Base-by-base conservation (phyloP, 1,140 invertebrate genomes). In the Tetraneura akinire region DNA sequence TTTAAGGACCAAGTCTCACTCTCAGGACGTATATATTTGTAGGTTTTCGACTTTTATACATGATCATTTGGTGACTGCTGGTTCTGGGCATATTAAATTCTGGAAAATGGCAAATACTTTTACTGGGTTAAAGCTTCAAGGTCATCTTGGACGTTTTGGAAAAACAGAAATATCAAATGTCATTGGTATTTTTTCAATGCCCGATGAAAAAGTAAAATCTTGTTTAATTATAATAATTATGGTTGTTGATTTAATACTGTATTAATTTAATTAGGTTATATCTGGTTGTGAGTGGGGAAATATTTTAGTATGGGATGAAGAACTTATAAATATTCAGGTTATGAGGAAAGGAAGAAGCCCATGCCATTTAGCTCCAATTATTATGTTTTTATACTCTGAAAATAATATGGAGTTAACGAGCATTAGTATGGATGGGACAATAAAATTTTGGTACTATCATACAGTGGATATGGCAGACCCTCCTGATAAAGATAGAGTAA, bases 61-160 rank as follows among this genome's bases (percentile, higher is more conserved):
- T 9, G 92, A 91, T 5, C 90, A 93, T 82, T 86, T 97, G 32
- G 92, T 91, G 9, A 91, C 93, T 1, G 89, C 91, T 82, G 90
- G 89, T 76, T 87, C 85, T 85, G 90, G 89, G 21, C 95, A 96
- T 84, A 94, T 97, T 80, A 94, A 94, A 87, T 95, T 95, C 87
- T 97, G 95, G 95, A 96, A 94, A 88, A 95, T 96, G 90, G 91
- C 91, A 0, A 84, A 90, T 82, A 96, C 95, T 0, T 96, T 96
- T 84, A 96, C 95, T 0, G 95, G 95, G 3, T 85, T 96, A 0
- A 97, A 97, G 85, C 86, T 97, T 3, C 91, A 96, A 86, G 94
- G 94, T 4, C 89, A 92, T 83, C 84, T 94, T 23, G 95, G 95
- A 8, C 89, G 92, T 84, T 97, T 96, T 87, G 94, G 94, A 1